Base-by-base conservation (phyloP, 2,888 invertebrate species). In the Drosophila crucigera region DNA sequence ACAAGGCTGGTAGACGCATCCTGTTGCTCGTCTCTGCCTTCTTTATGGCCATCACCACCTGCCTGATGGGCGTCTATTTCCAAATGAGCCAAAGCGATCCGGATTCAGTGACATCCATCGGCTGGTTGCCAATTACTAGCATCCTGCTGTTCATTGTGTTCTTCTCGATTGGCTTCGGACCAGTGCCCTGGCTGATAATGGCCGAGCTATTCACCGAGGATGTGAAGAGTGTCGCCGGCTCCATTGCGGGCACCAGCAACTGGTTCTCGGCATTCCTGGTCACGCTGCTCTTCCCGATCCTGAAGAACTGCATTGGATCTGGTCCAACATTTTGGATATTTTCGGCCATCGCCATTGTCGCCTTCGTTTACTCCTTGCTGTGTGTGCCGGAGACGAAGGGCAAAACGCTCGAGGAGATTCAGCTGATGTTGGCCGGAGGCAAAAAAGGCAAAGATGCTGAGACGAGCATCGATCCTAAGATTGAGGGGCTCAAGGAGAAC, bases 141-240 rank as follows among this genome's bases (percentile, higher is more conserved):
- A 93, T 97, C 2, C 96, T 96, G 30, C 73, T 96, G 6, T 98
- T 97, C 92, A 96, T 97, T 14, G 92, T 97, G 14, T 95, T 96
- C 19, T 97, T 97, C 93, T 96, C 97, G 0, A 89, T 97, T 22
- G 97, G 97, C 53, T 96, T 96, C 83, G 98, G 97, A 0, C 97
- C 97, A 0, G 96, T 97, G 43, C 97, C 97, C 0, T 92, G 92
- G 92, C 95, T 97, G 94, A 96, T 92, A 53, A 94, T 96, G 88
- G 95, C 97, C 1, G 98, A 98, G 91, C 94, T 98, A 25, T 96
- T 98, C 91, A 94, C 97, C 39, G 94, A 96, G 4, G 96, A 97
- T 85, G 96, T 97, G 49, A 97, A 97, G 91, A 96, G 95, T 3
- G 94, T 96, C 63, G 96, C 96, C 5, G 95, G 96, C 25, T 96